Base-by-base conservation (phyloP, 2,797 vertebrate genomes). In the Dendrocincla tyrannina region DNA sequence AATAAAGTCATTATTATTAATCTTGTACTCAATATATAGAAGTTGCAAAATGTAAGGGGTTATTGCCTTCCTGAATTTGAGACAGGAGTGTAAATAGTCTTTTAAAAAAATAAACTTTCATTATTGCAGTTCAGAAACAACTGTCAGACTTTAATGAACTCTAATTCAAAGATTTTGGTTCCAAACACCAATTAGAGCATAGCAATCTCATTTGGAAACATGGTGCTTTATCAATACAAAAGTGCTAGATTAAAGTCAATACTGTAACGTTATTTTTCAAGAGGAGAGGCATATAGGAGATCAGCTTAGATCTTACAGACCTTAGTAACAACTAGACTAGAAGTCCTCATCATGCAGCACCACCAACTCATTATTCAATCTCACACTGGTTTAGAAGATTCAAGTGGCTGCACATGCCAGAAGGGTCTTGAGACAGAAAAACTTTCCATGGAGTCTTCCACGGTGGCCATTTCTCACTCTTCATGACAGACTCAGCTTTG, bases 181-280 rank as follows among this genome's bases (percentile, higher is more conserved):
- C n/a, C 16, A 46, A 53, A 30, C 17, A 81, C 41, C 69, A 95
- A 88, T 79, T 77, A 89, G 10, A 88, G 49, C 41, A 58, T 9
- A 53, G 56, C 39, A 76, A 84, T 13, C 41, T 85, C 77, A 42
- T 91, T 75, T 79, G 33, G 35, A 93, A 91, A 81, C 39, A 41
- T 18, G 30, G 27, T 53, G 24, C 85, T 95, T 80, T 81, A 66
- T 91, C 77, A 81, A 74, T 83, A 53, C n/a, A 77, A 33, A 49
- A 55, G 41, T 46, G 9, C 28, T 78, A 32, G 58, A 77, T 76
- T n/a, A 73, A 92, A 88, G 94, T 96, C 92, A 78, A 58, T 95
- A 73, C 33, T 32, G 25, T 47, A 93, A 74, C 11, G 79, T 37
- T 89, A 76, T 84, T 96, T 96, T 94, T 93, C 37, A 56, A 74